Base-by-base conservation (phyloP, 2,113 vertebrate genomes). In the Callipepla squamata region DNA sequence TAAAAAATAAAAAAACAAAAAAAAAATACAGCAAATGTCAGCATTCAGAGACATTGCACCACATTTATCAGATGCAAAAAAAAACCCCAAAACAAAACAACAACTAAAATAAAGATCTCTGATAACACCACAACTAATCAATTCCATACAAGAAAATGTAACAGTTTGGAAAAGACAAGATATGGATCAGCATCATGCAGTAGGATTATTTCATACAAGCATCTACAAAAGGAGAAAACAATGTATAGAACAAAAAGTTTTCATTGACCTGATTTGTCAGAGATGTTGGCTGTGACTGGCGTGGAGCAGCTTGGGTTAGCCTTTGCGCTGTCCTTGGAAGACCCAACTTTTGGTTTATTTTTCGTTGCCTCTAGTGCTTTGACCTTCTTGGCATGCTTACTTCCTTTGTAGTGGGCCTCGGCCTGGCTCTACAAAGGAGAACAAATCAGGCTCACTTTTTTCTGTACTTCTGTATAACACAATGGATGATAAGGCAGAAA, bases 361-460 rank as follows among this genome's bases (percentile, higher is more conserved):
- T 99, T 99, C 95, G 98, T 98, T 98, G 98, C 98, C 98, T 99
- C 99, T 97, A 99, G 98, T 96, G 98, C 98, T 98, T 99, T 99
- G 97, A 99, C 97, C 98, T 99, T 99, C 98, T 99, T 99, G 98
- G 98, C 99, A 95, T 99, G 99, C 97, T 99, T 99, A 97, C 99
- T 99, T 97, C 99, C 99, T 98, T 98, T 99, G 98, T 99, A 99
- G 97, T 99, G 99, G 90, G 99, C 99, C 97, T 99, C 99, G 74
- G 99, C 99, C 98, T 99, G 99, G 98, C 98, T 99, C 98, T 99
- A 98, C 98, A 98, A 98, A 98, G 98, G 98, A 99, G 98, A 99
- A 99, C 97, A 98, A 98, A 98, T 98, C 98, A 98, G 98, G 98
- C 98, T 98, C 97, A 98, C 97, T 97, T 96, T 91, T 68, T 95